These are phyloP conservation scores for Trypoxylus dichotomus DNA, from an alignment of 1,140 invertebrate genomes.

Conservation along the genomic window DNA sequence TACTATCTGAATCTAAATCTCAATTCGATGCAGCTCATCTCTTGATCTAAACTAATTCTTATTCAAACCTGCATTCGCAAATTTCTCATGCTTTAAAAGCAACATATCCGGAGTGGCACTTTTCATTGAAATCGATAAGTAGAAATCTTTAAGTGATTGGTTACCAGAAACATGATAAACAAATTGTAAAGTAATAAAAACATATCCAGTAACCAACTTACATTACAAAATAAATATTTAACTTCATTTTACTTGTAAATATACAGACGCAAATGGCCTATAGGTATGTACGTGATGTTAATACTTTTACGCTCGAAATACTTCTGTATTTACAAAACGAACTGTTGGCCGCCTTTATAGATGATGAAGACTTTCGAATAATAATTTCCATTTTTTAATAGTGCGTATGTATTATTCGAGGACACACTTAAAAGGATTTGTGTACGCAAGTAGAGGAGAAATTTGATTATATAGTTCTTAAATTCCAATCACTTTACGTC, in stretches of 20 bases:
- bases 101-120: too few species aligned
- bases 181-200: slow-evolving; percentile 15
- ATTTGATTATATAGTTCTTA: not conserved
- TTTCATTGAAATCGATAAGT: not conserved
- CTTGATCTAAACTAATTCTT: too few species aligned
- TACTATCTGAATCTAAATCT: too few species aligned
- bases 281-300: not conserved
- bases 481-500: not conserved
- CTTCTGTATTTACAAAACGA: slow-evolving; percentile 7
- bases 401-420: not conserved
- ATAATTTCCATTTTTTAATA: slow-evolving; percentile 3
- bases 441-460: not conserved
- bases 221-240: slow-evolving; percentile 15
- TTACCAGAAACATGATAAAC: not conserved
- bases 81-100: too few species aligned
- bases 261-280: not conserved
- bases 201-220: not conserved
- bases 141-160: not conserved
- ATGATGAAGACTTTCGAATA: not conserved
- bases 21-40: too few species aligned
- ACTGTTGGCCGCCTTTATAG: not conserved
- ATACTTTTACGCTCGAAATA: slow-evolving; percentile 1
- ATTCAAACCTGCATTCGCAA: too few species aligned
- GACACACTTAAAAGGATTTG: not conserved
- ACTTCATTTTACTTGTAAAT: slow-evolving; percentile 20